Base-by-base conservation (phyloP, 2,797 vertebrate genomes). In the Schizothorax lantsangensis region DNA sequence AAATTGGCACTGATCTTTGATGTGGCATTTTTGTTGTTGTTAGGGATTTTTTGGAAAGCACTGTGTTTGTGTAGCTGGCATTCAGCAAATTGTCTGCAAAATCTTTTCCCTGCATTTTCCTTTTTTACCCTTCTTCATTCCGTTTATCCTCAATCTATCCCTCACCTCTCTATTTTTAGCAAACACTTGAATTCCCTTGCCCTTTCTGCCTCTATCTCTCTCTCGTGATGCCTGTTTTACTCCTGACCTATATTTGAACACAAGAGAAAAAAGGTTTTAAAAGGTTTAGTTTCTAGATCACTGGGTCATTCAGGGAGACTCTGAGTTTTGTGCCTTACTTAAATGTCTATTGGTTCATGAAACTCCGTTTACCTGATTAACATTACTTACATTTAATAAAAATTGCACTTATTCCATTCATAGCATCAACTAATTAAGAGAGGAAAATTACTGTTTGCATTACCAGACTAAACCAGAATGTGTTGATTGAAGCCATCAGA, bases 251-350 rank as follows among this genome's bases (percentile, higher is more conserved):
- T 91, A 95, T 95, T 93, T 21, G 38, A 87, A 87, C 83, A 86
- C 88, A 68, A 64, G 81, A 79, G 79, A 78, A 88, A 86, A 88
- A 86, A 88, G n/a, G n/a, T n/a, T n/a, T n/a, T n/a, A 89, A 79
- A n/a, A 85, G 89, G 14, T n/a, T n/a, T n/a, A n/a, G 89, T 95
- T 96, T 95, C 92, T 96, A 93, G 95, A 95, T 95, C 94, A 96
- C 93, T 95, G 91, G 94, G 93, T 92, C 94, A 93, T 43, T 75
- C 40, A 81, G 69, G 78, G 89, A 91, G 87, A 88, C 80, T 91
- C 83, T 77, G 86, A 84, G 83, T 69, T 83, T 71, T 43, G 79
- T 40, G 30, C 30, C 45, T 26, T 14, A 26, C 64, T 68, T 45
- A 36, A 85, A 81, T 84, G 52, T 75, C 75, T 73, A 40, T 26